Conservation (phyloP, 2,797 vertebrate genomes). For the Hyperoplus lanceolatus region DNA sequence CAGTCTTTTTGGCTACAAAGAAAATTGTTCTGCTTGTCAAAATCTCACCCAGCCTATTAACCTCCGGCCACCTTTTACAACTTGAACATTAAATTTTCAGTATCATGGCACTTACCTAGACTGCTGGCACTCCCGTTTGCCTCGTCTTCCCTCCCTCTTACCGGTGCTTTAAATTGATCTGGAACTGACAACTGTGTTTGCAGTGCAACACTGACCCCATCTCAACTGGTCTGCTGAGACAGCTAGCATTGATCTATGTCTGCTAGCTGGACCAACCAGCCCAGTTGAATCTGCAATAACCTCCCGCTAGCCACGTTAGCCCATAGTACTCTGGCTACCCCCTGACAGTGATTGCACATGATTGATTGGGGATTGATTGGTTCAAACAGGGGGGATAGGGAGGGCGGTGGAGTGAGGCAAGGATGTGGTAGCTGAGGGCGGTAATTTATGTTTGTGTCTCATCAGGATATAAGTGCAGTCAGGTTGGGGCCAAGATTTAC, state of each 20-base stretch:
- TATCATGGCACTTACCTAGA: conserved; percentile 4
- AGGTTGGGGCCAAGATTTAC: conserved; percentile 63
- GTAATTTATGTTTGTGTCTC: conserved; percentile 65
- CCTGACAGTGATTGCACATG: conserved; percentile 53
- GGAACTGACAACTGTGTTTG: conserved; percentile 21
- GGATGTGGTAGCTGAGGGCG: neutral
- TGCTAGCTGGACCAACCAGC: conserved; percentile 30
- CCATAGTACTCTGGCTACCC: conserved; percentile 4
- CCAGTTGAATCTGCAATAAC: conserved; percentile 35
- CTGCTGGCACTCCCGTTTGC: conserved; percentile 14
- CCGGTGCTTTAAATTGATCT: conserved; percentile 34
- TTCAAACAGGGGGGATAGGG: conserved; percentile 30
- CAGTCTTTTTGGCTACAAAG: neutral
- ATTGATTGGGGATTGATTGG: conserved; percentile 73
- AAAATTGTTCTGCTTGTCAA: conserved; percentile 14
- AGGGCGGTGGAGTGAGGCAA: conserved; percentile 28
- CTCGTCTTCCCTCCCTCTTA: conserved; percentile 15
- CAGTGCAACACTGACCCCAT: conserved; percentile 39
- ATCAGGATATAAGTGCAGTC: conserved; percentile 61
- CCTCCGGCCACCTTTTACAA: conserved; percentile 35
- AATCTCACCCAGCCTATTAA: conserved; percentile 38
- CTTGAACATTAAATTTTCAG: conserved; percentile 25
- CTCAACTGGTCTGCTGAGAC: conserved; percentile 44
- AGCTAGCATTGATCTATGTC: conserved; percentile 35
- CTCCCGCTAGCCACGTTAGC: conserved; percentile 12